Conservation (phyloP, 2,113 vertebrate species). For the Alethe castanea region DNA sequence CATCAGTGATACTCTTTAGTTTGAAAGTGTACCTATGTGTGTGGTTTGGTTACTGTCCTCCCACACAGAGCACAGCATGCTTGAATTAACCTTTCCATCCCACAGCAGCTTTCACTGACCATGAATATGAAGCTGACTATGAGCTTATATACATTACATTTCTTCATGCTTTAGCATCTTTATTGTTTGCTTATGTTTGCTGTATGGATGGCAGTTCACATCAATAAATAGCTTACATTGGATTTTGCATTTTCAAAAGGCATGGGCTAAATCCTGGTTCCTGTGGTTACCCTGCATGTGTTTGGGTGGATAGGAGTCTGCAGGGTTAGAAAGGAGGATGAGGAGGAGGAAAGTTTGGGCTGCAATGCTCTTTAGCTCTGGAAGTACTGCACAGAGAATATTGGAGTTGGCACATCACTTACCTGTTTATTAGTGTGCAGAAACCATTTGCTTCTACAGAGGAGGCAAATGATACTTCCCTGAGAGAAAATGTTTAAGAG, state of each 20-base stretch:
- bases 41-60: not conserved
- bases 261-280: not conserved
- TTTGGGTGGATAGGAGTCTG: not conserved
- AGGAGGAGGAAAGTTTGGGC: not conserved
- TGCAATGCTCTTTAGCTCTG: not conserved
- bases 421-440: not conserved
- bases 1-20: not conserved
- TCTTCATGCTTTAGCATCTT: not conserved
- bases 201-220: not conserved
- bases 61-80: fast-evolving
- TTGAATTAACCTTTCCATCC: not conserved
- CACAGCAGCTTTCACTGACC: not conserved
- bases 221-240: not conserved
- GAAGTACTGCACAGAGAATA: not conserved
- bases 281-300: fast-evolving
- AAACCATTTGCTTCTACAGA: not conserved
- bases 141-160: not conserved
- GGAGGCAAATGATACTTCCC: not conserved
- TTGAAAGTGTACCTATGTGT: not conserved
- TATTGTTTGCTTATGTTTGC: not conserved
- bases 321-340: fast-evolving
- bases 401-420: not conserved
- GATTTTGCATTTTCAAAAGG: not conserved
- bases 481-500: not conserved
- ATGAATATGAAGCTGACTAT: not conserved